A percentile compares a stretch with the other conserved stretches of the same genome.
These are phyloP conservation scores for Myiagra hebetior DNA, from an alignment of 2,113 vertebrate genomes.

Conservation along the genomic window DNA sequence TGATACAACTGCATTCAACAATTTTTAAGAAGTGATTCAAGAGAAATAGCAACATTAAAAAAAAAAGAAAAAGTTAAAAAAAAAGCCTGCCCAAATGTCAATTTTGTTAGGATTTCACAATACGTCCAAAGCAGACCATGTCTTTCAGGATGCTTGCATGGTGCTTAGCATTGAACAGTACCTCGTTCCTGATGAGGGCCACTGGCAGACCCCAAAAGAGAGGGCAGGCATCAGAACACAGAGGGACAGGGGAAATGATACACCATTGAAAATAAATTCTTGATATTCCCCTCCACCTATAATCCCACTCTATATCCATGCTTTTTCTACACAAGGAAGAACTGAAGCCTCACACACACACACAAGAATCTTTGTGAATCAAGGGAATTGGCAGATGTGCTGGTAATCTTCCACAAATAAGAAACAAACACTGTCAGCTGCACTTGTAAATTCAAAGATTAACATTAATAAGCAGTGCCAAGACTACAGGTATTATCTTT, in stretches of 20 bases:
- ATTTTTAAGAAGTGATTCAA: background rate
- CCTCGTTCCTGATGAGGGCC: background rate
- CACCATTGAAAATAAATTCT: background rate
- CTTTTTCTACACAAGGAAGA: background rate
- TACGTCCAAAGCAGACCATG: background rate
- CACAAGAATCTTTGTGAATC: background rate
- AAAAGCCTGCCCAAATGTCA: background rate
- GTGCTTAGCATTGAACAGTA: background rate
- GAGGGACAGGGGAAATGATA: background rate
- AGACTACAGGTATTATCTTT: background rate
- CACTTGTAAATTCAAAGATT: background rate
- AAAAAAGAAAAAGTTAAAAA: background rate
- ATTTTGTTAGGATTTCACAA: background rate
- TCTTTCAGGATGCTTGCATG: background rate
- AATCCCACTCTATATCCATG: background rate
- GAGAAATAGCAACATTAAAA: background rate
- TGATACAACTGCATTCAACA: background rate
- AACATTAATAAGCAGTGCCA: background rate
- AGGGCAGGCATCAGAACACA: background rate
- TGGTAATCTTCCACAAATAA: constrained; percentile 2
- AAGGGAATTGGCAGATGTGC: background rate
- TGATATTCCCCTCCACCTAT: background rate
- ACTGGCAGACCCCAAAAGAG: background rate
- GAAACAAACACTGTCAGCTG: background rate
- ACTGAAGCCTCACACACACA: background rate